Percentiles rank a stretch among this genome's conserved stretches.
Conservation (phyloP, 2,888 invertebrate genomes). For the Leptinotarsa juncta region DNA sequence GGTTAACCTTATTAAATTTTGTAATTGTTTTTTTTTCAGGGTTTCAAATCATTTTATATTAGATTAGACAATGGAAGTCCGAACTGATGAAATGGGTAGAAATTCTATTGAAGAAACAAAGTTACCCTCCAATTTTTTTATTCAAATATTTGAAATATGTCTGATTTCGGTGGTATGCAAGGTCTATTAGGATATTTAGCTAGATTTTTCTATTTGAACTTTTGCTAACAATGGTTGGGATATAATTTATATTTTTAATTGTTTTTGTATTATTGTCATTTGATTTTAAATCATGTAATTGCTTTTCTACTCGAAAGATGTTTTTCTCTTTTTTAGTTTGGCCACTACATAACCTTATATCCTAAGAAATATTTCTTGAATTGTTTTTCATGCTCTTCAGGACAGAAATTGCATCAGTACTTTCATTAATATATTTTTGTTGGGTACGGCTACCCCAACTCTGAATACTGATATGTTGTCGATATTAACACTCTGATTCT, state of each 20-base stretch:
- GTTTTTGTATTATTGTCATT: constrained; percentile 14
- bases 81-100: too few species aligned
- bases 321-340: too few species aligned
- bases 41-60: too few species aligned
- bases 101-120: too few species aligned
- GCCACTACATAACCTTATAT: constrained; percentile 2
- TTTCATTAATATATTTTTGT: not conserved
- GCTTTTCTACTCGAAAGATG: not conserved
- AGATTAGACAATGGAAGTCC: too few species aligned
- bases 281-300: not conserved
- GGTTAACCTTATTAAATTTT: too few species aligned
- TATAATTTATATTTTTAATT: constrained; percentile 5
- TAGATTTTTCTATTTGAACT: not conserved
- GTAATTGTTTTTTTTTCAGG: too few species aligned
- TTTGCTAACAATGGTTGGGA: constrained; percentile 8
- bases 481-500: not conserved
- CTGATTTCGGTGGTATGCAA: not conserved
- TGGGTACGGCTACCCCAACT: constrained; percentile 11
- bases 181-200: constrained; percentile 15
- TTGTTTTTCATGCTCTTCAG: not conserved
- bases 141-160: not conserved
- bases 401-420: constrained; percentile 15
- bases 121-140: too few species aligned
- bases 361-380: not conserved
- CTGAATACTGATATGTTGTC: constrained; percentile 2